Conservation (phyloP, 2,888 invertebrate species). For the Eupsilia transversa region DNA sequence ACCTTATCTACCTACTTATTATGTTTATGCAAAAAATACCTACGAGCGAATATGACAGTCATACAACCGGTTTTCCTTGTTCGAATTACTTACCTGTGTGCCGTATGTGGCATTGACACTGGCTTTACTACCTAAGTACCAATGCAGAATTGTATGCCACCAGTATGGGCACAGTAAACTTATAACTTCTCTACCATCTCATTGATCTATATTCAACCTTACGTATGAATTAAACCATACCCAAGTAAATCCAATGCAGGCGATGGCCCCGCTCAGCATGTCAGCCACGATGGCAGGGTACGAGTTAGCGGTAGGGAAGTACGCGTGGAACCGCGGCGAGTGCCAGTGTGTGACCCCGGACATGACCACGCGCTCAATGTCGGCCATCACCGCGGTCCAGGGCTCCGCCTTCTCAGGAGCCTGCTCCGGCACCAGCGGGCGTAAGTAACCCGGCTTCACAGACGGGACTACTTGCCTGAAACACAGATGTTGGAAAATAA, state of each 20-base stretch:
- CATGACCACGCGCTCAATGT: constrained; percentile 98
- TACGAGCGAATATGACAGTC: constrained; percentile 12
- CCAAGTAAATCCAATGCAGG: constrained; percentile 99
- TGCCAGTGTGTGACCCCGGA: constrained; percentile 99
- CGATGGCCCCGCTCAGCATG: constrained; percentile 98
- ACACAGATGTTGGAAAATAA: constrained; percentile 4
- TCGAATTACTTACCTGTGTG: constrained; percentile 69
- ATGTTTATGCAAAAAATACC: constrained; percentile 40
- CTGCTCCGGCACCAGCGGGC: constrained; percentile 95
- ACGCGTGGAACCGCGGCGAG: constrained; percentile 98
- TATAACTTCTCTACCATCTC: not conserved
- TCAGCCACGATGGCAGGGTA: constrained; percentile 98
- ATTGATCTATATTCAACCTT: not conserved
- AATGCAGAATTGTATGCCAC: constrained; percentile 33
- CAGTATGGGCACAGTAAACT: constrained; percentile 12
- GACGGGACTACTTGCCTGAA: constrained; percentile 96
- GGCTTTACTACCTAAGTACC: constrained; percentile 60
- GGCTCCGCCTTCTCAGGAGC: constrained; percentile 96
- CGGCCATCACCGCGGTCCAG: constrained; percentile 97
- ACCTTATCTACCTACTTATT: not conserved
- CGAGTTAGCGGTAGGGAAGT: constrained; percentile 98
- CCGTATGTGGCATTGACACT: constrained; percentile 78
- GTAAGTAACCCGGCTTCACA: constrained; percentile 98
- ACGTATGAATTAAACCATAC: constrained; percentile 85
- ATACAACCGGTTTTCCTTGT: constrained; percentile 80